Percentiles rank a stretch among this genome's conserved stretches.
phyloP scores from a whole-genome alignment of 1,140 invertebrate species.

The Macrocentrus cingulum region DNA sequence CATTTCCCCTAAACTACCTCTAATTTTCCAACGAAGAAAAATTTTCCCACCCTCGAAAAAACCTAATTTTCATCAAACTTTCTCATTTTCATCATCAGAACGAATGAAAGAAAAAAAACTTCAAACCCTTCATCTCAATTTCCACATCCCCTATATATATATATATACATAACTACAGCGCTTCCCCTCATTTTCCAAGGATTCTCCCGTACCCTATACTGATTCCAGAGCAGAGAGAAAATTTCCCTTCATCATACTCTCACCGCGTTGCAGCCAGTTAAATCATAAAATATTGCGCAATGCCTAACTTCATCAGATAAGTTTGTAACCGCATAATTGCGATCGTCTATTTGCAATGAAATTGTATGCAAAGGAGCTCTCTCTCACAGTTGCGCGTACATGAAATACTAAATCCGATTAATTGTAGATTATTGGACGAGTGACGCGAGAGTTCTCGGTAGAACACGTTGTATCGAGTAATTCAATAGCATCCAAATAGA shows the following conservation, averaged over 20 bases:
- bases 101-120: too few species aligned
- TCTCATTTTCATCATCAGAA: too few species aligned
- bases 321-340: conserved; percentile 21
- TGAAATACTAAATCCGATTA: conserved; percentile 25
- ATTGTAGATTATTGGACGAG: conserved; percentile 26
- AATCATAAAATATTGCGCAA: not conserved
- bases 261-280: not conserved
- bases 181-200: too few species aligned
- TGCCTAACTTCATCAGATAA: conserved; percentile 17
- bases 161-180: too few species aligned
- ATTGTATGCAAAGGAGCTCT: conserved; percentile 23
- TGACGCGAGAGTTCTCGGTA: conserved; percentile 19
- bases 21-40: too few species aligned
- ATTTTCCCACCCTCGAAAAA: too few species aligned
- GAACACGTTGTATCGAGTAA: conserved; percentile 26
- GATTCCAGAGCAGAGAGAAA: too few species aligned
- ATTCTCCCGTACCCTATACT: too few species aligned
- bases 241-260: not conserved
- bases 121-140: too few species aligned
- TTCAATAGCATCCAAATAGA: conserved; percentile 22
- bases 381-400: not conserved
- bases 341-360: conserved; percentile 25
- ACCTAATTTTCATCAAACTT: too few species aligned
- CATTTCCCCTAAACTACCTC: too few species aligned
- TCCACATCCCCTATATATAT: too few species aligned